Evolutionary conservation across 2,888 invertebrate species (phyloP).

Genomic region (Cybosia mesomella): DNA sequence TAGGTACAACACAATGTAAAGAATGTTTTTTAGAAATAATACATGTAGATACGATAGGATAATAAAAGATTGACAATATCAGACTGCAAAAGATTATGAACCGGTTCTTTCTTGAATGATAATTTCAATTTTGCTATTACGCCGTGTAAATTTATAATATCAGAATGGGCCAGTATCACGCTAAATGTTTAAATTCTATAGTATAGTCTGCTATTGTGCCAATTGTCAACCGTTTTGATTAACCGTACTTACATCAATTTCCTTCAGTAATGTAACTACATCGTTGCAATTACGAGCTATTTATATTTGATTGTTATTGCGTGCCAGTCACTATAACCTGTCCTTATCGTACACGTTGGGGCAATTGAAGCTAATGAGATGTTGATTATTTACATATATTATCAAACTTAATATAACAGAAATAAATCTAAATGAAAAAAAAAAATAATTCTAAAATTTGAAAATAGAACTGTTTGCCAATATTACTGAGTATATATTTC

Average conservation of each 20-base stretch:
- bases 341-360: neutral
- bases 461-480: no score
- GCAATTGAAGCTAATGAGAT: neutral
- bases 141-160: neutral
- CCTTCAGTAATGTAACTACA: neutral
- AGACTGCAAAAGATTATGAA: neutral
- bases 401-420: neutral
- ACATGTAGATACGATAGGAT: neutral
- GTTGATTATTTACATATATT: neutral
- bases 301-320: slow-evolving; percentile 14
- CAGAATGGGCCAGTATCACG: neutral
- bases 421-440: neutral
- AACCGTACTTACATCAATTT: neutral
- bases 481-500: no score
- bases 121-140: neutral
- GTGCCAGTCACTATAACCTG: slow-evolving; percentile 7
- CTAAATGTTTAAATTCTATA: slow-evolving; percentile 2
- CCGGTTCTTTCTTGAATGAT: slow-evolving; percentile 1
- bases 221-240: neutral
- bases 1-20: neutral
- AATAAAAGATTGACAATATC: slow-evolving; percentile 4
- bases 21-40: neutral
- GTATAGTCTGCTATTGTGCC: neutral
- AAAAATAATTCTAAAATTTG: no score
- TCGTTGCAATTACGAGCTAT: slow-evolving; percentile 11